phyloP scores from a whole-genome alignment of 2,113 vertebrate genomes.

The Laterallus jamaicensis region DNA sequence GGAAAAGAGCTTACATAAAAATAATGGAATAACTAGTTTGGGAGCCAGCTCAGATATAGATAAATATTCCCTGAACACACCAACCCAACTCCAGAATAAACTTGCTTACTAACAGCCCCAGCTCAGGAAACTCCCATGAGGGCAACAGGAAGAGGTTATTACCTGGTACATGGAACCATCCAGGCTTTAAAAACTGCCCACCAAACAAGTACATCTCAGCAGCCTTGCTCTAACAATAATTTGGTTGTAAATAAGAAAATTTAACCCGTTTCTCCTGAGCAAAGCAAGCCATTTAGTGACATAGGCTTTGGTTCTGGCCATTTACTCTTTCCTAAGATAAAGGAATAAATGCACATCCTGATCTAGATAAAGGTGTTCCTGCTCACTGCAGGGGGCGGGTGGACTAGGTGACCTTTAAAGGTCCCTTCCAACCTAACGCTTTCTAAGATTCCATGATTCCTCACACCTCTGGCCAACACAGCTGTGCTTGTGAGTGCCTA shows the following conservation, averaged over 20 bases:
- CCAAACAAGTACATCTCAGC: neutral
- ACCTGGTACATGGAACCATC: neutral
- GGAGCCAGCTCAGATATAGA: neutral
- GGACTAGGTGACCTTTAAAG: too few species aligned
- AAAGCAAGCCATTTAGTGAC: neutral
- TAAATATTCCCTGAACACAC: neutral
- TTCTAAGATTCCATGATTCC: neutral
- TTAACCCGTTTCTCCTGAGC: neutral
- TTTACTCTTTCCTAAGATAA: neutral
- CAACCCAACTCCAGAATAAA: neutral
- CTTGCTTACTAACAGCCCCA: neutral
- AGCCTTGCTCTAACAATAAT: neutral
- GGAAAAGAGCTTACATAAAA: neutral
- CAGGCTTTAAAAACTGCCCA: neutral
- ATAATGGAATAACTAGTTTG: neutral
- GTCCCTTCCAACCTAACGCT: too few species aligned
- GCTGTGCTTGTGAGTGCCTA: neutral
- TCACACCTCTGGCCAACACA: neutral
- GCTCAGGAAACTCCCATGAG: neutral
- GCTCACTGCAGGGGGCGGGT: too few species aligned
- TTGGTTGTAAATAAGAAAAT: neutral
- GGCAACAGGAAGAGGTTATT: neutral
- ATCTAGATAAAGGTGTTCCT: too few species aligned
- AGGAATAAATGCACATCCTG: neutral
- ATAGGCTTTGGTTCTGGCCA: neutral